Conservation (phyloP, 2,888 invertebrate genomes). For the Xestoiulus laeticollis region DNA sequence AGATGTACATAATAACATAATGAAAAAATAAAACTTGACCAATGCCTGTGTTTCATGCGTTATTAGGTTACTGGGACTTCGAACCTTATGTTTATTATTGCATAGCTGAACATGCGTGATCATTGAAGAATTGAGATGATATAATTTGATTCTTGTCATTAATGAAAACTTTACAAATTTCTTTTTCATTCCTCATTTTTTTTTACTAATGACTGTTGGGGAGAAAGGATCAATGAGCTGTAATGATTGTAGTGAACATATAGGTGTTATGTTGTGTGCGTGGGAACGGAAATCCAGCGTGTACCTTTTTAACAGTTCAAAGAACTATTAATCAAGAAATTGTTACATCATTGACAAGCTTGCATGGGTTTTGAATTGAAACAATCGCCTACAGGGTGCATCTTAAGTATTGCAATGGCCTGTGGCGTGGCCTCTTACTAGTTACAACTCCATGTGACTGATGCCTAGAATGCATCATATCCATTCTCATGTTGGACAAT, state of each 20-base stretch:
- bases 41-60: not conserved
- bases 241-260: not conserved
- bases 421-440: not conserved
- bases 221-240: not conserved
- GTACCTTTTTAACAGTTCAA: slow-evolving; percentile 12
- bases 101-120: not conserved
- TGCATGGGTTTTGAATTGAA: not conserved
- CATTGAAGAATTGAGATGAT: not conserved
- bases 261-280: not conserved
- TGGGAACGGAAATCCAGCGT: slow-evolving; percentile 3
- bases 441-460: no score
- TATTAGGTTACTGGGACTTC: slow-evolving; percentile 32
- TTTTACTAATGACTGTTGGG: not conserved
- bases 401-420: not conserved
- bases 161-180: not conserved
- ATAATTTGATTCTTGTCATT: not conserved
- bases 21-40: not conserved
- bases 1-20: not conserved
- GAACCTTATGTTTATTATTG: not conserved
- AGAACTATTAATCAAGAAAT: slow-evolving; percentile 34
- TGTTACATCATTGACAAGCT: not conserved
- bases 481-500: not conserved
- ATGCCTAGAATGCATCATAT: not conserved
- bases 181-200: not conserved
- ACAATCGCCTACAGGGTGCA: not conserved